Base-by-base conservation (phyloP, 2,113 vertebrate species). In the Cochlearius cochlearius region DNA sequence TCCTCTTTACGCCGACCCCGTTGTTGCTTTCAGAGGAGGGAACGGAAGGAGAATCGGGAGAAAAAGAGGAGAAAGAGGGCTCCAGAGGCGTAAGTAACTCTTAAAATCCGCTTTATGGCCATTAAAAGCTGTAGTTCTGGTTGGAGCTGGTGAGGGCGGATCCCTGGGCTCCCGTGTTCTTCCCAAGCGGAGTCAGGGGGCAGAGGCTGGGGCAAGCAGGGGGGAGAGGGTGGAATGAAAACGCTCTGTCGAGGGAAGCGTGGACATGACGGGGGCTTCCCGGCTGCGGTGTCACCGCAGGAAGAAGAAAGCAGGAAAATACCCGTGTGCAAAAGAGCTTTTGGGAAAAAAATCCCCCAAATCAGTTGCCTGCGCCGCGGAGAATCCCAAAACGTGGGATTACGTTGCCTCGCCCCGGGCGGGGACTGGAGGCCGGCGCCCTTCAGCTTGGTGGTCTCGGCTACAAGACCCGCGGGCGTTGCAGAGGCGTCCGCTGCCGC, bases 41-140 rank as follows among this genome's bases (percentile, higher is more conserved):
- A 18, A 98, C 97, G 0, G 98, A 98, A 92, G 98, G 97, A 29
- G 98, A 98, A 90, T 95, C 96, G 0, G 93, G 95, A 58, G 98
- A 97, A 55, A 98, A 97, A 67, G 90, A 98, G 81, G 91, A 97
- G 45, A 98, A 97, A 49, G 91, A 98, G n/a, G 91, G 95, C 15
- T 97, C 96, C 88, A 96, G 96, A 94, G 97, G 91, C 9, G 98
- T 98, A 88, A 98, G 98, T 98, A 15, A 39, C 63, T 30, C 32
- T 14, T 10, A 7, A 25, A 63, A 59, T 30, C 36, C 14, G 14
- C 20, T 67, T 68, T 21, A 29, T 16, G 1, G 1, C 2, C n/a
- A 19, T 49, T 4, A 56, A 62, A 69, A 43, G 18, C 4, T 4
- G 23, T 13, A 14, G 34, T 21, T 55, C 6, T 64, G 43, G 17